Conservation (phyloP, 2,797 vertebrate genomes). For the Mormyrops attenuatus region DNA sequence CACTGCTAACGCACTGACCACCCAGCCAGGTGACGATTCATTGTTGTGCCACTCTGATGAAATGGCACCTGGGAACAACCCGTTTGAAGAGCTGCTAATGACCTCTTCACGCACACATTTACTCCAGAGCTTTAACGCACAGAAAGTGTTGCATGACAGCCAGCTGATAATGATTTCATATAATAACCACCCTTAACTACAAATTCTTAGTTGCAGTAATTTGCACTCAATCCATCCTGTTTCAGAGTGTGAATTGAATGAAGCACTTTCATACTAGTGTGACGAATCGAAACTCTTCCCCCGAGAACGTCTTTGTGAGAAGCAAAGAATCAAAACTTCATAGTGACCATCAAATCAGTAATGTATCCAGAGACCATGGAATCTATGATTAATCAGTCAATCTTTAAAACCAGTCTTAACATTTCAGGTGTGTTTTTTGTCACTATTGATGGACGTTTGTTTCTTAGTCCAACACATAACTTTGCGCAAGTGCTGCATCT, state of each 20-base stretch:
- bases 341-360: background rate
- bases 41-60: constrained; percentile 20
- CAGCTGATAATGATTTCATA: background rate
- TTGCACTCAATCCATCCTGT: background rate
- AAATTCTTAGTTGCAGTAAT: background rate
- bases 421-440: background rate
- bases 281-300: background rate
- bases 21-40: constrained; percentile 18
- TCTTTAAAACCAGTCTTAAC: background rate
- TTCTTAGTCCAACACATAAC: background rate
- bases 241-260: background rate
- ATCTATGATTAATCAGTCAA: background rate
- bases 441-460: background rate
- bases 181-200: background rate
- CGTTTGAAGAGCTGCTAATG: background rate
- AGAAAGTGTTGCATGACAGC: background rate
- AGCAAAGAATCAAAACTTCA: background rate
- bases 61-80: background rate
- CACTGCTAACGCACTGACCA: constrained; percentile 23
- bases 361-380: background rate
- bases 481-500: background rate
- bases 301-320: background rate
- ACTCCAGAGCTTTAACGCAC: background rate
- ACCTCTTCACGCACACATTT: background rate
- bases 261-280: background rate